Conservation (phyloP, 2,888 invertebrate species). For the Spatulosminthurus flaviceps region DNA sequence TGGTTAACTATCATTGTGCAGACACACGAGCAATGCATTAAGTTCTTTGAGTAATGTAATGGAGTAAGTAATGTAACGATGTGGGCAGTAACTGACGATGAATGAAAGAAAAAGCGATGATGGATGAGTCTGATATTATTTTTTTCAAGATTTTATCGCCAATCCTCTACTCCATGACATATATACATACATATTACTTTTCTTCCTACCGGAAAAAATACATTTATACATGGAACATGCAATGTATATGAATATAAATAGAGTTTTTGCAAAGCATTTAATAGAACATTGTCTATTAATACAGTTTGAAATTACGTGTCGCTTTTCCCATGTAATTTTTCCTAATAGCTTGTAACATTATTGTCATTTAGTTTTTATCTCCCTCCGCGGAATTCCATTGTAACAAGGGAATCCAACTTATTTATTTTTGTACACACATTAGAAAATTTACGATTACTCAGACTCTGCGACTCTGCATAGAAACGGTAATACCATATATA, state of each 20-base stretch:
- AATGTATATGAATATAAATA: too few species aligned
- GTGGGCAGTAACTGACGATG: conserved; percentile 46
- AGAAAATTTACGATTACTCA: too few species aligned
- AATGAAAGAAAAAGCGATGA: conserved; percentile 47
- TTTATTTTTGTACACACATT: conserved; percentile 11
- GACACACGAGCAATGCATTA: conserved; percentile 20
- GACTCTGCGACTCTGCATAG: neutral
- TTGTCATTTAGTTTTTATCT: conserved; percentile 8
- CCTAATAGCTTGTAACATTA: neutral
- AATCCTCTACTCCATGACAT: neutral
- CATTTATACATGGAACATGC: too few species aligned
- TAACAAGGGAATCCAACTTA: conserved; percentile 1
- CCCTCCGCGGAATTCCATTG: neutral
- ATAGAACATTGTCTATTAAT: too few species aligned
- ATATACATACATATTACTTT: neutral
- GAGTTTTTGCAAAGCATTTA: too few species aligned
- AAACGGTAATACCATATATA: too few species aligned
- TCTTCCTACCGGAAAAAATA: too few species aligned
- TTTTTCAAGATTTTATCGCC: conserved; percentile 11
- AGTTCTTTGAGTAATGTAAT: conserved; percentile 21
- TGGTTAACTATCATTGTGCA: conserved; percentile 16
- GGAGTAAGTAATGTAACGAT: conserved; percentile 19
- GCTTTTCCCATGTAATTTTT: too few species aligned
- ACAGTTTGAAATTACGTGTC: too few species aligned
- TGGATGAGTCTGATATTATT: conserved; percentile 43